phyloP scores from a whole-genome alignment of 2,797 vertebrate genomes.

The Chiroxiphia lanceolata region DNA sequence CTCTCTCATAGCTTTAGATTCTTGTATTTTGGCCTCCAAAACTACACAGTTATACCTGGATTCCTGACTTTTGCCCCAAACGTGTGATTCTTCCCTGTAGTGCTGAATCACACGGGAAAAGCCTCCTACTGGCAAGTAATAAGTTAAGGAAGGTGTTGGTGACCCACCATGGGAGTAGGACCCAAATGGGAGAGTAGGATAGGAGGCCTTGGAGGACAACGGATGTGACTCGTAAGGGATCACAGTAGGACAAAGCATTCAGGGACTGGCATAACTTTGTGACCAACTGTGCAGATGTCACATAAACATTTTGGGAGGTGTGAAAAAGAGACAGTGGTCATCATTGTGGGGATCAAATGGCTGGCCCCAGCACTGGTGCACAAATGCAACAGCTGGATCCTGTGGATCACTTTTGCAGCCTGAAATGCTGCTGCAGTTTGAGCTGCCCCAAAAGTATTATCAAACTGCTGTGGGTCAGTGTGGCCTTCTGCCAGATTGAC shows the following conservation, averaged over 20 bases:
- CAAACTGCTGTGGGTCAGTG: background rate
- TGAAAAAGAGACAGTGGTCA: background rate
- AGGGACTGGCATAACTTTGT: background rate
- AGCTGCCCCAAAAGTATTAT: background rate
- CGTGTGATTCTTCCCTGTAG: background rate
- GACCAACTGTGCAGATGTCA: background rate
- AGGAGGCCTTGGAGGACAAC: background rate
- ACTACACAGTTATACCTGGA: background rate
- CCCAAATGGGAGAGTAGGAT: background rate
- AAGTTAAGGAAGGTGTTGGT: background rate
- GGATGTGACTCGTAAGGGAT: background rate
- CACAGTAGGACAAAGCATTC: background rate
- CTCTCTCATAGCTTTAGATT: background rate
- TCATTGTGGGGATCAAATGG: accelerated
- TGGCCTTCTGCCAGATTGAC: background rate
- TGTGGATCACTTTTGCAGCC: background rate
- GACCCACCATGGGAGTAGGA: background rate
- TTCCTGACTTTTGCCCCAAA: background rate
- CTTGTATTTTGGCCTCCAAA: background rate
- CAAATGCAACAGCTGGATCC: background rate
- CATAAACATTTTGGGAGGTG: background rate
- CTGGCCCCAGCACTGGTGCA: background rate
- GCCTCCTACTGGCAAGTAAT: background rate
- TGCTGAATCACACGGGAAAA: background rate
- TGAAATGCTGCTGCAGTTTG: background rate